Evolutionary conservation across 2,797 vertebrate genomes (phyloP).

Genomic region (Falco peregrinus): DNA sequence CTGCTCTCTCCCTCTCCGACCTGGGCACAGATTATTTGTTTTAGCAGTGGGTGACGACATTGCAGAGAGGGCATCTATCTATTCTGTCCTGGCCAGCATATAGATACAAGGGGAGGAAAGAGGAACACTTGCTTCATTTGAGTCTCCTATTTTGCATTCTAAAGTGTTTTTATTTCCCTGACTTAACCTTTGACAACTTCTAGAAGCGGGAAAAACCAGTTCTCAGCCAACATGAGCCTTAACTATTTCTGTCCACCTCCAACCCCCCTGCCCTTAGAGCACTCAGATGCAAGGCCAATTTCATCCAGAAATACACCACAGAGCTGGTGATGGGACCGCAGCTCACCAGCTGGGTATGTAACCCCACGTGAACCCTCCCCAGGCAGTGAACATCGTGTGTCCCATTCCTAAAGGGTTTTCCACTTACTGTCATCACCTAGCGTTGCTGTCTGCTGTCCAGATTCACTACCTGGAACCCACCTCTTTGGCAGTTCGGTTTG

Average conservation of each 20-base stretch:
- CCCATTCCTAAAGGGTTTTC: background rate
- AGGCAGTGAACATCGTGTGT: background rate
- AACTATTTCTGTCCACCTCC: background rate
- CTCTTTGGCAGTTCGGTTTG: background rate
- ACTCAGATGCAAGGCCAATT: background rate
- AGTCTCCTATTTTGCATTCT: background rate
- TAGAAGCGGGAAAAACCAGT: background rate
- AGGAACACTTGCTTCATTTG: background rate
- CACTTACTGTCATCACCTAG: background rate
- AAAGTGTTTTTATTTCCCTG: background rate
- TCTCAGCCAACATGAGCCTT: background rate
- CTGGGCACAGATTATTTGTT: background rate
- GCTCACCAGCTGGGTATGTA: background rate
- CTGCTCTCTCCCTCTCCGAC: background rate
- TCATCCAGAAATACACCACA: background rate
- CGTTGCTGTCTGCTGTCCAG: background rate
- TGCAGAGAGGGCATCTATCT: background rate
- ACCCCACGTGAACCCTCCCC: fast-evolving
- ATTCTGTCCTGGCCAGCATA: background rate
- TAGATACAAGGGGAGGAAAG: background rate
- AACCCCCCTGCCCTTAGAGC: background rate
- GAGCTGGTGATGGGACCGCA: background rate
- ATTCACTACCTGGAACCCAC: background rate
- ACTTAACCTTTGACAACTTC: background rate
- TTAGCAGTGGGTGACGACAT: background rate